phyloP scores from a whole-genome alignment of 1,140 invertebrate genomes.

The Ctenoplectra terminalis region DNA sequence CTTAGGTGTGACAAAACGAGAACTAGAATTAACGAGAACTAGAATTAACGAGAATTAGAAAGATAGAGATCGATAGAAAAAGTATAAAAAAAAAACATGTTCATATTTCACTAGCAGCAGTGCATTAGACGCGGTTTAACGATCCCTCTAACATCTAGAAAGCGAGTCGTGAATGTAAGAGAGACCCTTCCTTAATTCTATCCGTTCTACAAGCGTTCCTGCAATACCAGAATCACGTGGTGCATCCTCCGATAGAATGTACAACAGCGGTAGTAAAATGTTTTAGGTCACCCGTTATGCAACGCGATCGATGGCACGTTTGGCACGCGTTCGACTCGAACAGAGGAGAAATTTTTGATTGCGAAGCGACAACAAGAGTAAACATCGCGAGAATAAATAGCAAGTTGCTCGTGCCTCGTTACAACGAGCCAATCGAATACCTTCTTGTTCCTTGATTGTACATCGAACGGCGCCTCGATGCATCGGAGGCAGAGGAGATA shows the following conservation, averaged over 20 bases:
- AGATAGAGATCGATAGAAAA: not conserved
- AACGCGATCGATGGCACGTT: slow-evolving; percentile 60
- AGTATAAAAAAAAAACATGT: not conserved
- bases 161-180: not conserved
- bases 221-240: slow-evolving; percentile 30
- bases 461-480: not conserved
- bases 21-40: not conserved
- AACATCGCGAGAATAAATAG: slow-evolving; percentile 49
- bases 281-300: slow-evolving; percentile 57
- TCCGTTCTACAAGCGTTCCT: slow-evolving; percentile 15
- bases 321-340: slow-evolving; percentile 49
- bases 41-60: not conserved
- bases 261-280: not conserved
- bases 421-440: slow-evolving; percentile 30
- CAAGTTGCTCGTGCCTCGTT: slow-evolving; percentile 30
- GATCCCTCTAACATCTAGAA: not conserved
- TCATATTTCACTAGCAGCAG: not conserved
- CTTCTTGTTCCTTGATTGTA: not conserved
- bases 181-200: not conserved
- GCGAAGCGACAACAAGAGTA: slow-evolving; percentile 35
- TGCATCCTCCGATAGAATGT: not conserved
- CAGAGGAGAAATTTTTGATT: slow-evolving; percentile 38
- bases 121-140: not conserved
- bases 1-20: not conserved
- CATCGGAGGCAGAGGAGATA: not conserved